These are phyloP conservation scores for Sebastes elongatus DNA, from an alignment of 2,797 vertebrate genomes.

Conservation along the genomic window DNA sequence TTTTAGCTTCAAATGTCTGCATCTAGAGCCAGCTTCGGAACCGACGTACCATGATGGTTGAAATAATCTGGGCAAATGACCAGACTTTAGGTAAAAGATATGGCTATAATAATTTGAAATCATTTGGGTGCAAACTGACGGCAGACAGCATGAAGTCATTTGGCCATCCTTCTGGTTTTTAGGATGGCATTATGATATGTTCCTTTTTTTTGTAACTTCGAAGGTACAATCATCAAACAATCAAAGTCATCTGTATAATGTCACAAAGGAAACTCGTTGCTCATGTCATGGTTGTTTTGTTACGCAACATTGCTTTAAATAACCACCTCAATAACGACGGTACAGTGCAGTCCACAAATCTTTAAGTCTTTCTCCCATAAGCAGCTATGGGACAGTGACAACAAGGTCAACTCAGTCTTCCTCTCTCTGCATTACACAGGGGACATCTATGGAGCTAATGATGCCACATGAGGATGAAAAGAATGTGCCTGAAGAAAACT, in stretches of 20 bases:
- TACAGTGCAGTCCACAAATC: not conserved
- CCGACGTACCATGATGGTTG: too few relatives aligned
- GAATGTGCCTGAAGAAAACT: slow-evolving; percentile 61
- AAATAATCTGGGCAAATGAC: too few relatives aligned
- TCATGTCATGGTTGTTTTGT: not conserved
- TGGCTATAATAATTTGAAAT: not conserved
- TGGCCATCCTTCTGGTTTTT: not conserved
- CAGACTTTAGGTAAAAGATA: not conserved
- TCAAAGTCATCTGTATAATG: not conserved
- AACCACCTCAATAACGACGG: not conserved
- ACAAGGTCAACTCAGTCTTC: slow-evolving; percentile 48
- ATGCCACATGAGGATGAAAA: slow-evolving; percentile 76
- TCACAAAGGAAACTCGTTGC: not conserved
- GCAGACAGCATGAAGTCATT: not conserved
- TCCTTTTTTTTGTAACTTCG: not conserved
- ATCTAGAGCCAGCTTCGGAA: too few relatives aligned
- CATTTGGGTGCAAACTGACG: not conserved
- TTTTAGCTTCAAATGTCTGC: too few relatives aligned
- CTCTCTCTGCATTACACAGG: slow-evolving; percentile 45
- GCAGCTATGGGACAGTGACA: slow-evolving; percentile 59
- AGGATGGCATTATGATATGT: not conserved
- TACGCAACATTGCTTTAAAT: not conserved
- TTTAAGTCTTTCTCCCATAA: not conserved
- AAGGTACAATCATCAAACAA: not conserved
- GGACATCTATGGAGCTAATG: slow-evolving; percentile 70